Evolutionary conservation across 1,140 invertebrate genomes (phyloP), one percentile per base, ranked within the genome.

Genomic region (Drosophila chauvacae): DNA sequence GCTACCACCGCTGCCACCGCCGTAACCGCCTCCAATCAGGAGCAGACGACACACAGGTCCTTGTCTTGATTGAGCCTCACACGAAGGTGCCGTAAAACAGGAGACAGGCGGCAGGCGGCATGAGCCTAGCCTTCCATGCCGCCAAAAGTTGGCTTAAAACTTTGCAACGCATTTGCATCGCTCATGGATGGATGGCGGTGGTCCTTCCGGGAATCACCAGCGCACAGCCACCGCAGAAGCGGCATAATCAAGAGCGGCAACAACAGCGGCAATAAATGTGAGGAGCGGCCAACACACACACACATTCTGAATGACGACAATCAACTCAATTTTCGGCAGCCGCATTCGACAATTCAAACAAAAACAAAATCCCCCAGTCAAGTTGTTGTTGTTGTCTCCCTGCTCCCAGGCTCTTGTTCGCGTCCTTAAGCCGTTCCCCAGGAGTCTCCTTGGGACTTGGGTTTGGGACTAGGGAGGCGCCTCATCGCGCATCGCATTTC

Each of bases 311-410:
- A 88, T 87, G 84, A 58, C 84, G 77, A 86, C 83, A 83, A 86
- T 87, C 84, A 87, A 84, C 84, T 84, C 72, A 83, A 80, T 83
- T 88, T 83, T 75, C 59, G 76, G 65, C 48, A 66, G 64, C 39
- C 55, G 39, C 76, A 77, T 58, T 61, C 76, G 70, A 79, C 53
- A 71, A 79, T 70, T 62, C 47, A 77, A 62, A 56, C 65, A 76
- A 77, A 80, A 28, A 28, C 28, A 28, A 28, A 28, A 28, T 28
- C 62, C 72, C 60, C 39, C 57, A 81, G 33, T 23, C 47, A 20
- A 53, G 50, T 58, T 45, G 23, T 23, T 23, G 26, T 23, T 23
- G 26, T 48, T 44, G 35, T 30, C 37, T 47, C 14, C 26, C 20
- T 35, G 20, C 23, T 23, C 23, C 2, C 14, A 3, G 26, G 20